Conservation (phyloP, 1,140 invertebrate genomes). For the Vanessa tameamea region DNA sequence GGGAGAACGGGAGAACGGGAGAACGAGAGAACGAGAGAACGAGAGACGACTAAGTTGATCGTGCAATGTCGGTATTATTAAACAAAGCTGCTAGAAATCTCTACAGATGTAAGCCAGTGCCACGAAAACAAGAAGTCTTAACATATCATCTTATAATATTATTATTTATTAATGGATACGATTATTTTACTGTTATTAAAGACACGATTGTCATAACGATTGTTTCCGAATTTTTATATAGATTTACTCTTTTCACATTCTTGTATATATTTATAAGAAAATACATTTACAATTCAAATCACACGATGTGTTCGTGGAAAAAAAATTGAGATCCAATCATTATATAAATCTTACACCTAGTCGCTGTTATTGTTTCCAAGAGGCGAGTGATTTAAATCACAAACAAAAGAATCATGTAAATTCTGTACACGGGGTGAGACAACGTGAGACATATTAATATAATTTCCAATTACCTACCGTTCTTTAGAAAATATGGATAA, state of each 20-base stretch:
- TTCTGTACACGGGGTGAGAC: constrained; percentile 36
- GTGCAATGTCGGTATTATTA: constrained; percentile 57
- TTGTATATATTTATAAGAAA: background rate
- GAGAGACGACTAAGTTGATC: constrained; percentile 43
- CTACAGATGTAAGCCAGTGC: background rate
- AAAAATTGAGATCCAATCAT: constrained; percentile 12
- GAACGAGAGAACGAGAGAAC: constrained; percentile 19
- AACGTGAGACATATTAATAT: constrained; percentile 43
- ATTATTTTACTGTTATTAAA: too few relatives aligned
- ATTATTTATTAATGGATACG: too few relatives aligned
- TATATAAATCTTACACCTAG: constrained; percentile 21
- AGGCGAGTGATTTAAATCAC: constrained; percentile 23
- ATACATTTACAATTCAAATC: constrained; percentile 15
- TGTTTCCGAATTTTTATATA: too few relatives aligned
- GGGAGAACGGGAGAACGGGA: constrained; percentile 5
- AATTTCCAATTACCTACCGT: constrained; percentile 37
- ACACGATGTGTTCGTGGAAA: background rate
- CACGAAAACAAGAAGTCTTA: background rate
- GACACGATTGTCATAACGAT: too few relatives aligned
- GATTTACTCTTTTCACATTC: too few relatives aligned
- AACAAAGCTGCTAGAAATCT: constrained; percentile 48
- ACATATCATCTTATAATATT: background rate
- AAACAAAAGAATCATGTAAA: constrained; percentile 36
- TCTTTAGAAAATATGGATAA: constrained; percentile 40
- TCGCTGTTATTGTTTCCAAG: constrained; percentile 23